A percentile compares a stretch with the other conserved stretches of the same genome.
Evolutionary conservation across 2,888 invertebrate species (phyloP).

Genomic region (Lacanobia wlatinum): DNA sequence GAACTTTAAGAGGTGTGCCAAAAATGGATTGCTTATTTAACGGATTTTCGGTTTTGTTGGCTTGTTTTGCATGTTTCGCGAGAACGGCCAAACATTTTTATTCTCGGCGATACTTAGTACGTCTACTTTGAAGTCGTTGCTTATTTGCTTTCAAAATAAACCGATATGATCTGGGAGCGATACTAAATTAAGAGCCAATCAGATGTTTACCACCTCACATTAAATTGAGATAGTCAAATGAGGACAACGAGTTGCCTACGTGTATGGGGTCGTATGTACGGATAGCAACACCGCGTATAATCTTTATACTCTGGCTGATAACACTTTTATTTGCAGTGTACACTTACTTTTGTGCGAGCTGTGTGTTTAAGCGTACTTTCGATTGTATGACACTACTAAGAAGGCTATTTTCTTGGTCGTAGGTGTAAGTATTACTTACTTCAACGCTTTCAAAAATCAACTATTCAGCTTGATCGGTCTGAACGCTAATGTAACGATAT

Average conservation of each 20-base stretch:
- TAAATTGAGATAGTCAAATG: slow-evolving; percentile 59
- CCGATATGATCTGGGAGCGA: slow-evolving; percentile 55
- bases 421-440: too few relatives aligned
- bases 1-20: slow-evolving; percentile 55
- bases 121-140: slow-evolving; percentile 48
- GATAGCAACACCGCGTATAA: slow-evolving; percentile 37
- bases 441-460: too few relatives aligned
- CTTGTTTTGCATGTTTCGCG: slow-evolving; percentile 40
- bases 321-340: slow-evolving; percentile 39
- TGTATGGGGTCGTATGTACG: slow-evolving; percentile 11
- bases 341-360: slow-evolving; percentile 3
- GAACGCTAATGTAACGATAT: too few relatives aligned
- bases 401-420: background rate
- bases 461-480: too few relatives aligned
- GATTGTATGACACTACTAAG: background rate
- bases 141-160: slow-evolving; percentile 61
- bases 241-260: slow-evolving; percentile 36
- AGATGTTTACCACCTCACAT: slow-evolving; percentile 58
- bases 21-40: slow-evolving; percentile 55
- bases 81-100: slow-evolving; percentile 47
- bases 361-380: slow-evolving; percentile 19
- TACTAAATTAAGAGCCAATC: slow-evolving; percentile 54
- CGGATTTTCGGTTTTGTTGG: slow-evolving; percentile 42
- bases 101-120: slow-evolving; percentile 47
- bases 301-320: slow-evolving; percentile 33